A percentile compares a stretch with the other conserved stretches of the same genome.
phyloP scores from a whole-genome alignment of 2,888 invertebrate species.

The Drosophila paucipuncta region DNA sequence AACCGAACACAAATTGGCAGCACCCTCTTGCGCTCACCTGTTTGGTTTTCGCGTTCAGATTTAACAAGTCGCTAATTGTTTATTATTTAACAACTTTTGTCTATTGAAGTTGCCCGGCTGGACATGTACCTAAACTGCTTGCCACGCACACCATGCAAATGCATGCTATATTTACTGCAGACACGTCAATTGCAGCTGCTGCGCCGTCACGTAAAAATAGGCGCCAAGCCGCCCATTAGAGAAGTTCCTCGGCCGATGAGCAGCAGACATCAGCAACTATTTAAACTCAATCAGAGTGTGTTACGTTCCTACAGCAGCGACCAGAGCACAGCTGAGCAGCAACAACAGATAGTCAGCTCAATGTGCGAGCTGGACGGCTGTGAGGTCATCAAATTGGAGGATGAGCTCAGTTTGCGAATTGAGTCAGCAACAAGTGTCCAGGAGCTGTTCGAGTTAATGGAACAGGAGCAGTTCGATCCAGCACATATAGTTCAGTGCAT shows the following conservation, averaged over 20 bases:
- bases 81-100: slow-evolving; percentile 68
- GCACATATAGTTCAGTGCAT: slow-evolving; percentile 61
- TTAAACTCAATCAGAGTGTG: neutral
- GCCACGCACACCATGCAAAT: slow-evolving; percentile 61
- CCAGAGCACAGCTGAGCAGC: neutral
- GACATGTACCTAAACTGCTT: slow-evolving; percentile 66
- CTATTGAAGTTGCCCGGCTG: slow-evolving; percentile 37
- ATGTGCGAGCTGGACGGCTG: slow-evolving; percentile 29
- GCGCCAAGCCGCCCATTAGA: slow-evolving; percentile 38
- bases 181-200: slow-evolving; percentile 56
- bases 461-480: neutral
- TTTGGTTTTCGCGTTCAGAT: slow-evolving; percentile 18
- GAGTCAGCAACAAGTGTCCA: neutral
- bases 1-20: slow-evolving; percentile 27
- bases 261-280: neutral
- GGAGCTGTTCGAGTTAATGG: slow-evolving; percentile 31
- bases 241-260: neutral
- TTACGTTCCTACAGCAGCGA: slow-evolving; percentile 1
- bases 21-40: slow-evolving; percentile 1
- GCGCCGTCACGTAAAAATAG: slow-evolving; percentile 39
- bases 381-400: neutral
- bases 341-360: slow-evolving; percentile 25
- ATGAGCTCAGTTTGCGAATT: slow-evolving; percentile 3
- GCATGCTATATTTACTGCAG: slow-evolving; percentile 46
- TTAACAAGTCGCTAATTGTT: slow-evolving; percentile 37